A percentile compares a stretch with the other conserved stretches of the same genome.
Conservation (phyloP, 2,888 invertebrate species). For the Chrysodeixis includens region DNA sequence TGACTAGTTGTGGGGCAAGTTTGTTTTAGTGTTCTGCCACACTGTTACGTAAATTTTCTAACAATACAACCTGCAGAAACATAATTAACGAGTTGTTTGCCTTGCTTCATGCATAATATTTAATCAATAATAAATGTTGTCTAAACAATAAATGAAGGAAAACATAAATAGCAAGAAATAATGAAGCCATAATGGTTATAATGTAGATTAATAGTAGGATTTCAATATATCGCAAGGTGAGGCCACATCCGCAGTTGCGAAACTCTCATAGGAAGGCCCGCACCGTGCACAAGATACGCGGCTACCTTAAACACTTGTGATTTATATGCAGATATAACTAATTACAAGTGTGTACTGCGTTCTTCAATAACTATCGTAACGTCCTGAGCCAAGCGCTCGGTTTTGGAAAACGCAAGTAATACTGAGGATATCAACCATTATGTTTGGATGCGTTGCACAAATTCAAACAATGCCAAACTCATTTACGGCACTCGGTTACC, state of each 20-base stretch:
- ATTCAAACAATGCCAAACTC: conserved; percentile 36
- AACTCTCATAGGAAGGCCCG: conserved; percentile 64
- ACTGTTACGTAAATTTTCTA: neutral
- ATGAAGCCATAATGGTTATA: neutral
- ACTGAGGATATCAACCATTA: conserved; percentile 42
- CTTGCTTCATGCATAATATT: neutral
- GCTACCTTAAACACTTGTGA: conserved; percentile 68
- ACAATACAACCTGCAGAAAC: neutral
- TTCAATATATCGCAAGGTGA: conserved; percentile 66
- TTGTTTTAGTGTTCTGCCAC: too few species aligned
- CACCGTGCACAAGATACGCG: conserved; percentile 41
- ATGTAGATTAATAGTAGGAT: conserved; percentile 55
- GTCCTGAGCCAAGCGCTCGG: conserved; percentile 36
- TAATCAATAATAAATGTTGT: neutral
- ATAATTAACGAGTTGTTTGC: neutral
- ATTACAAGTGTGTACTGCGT: conserved; percentile 60
- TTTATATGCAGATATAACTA: conserved; percentile 67
- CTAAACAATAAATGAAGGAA: neutral
- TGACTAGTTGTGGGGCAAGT: too few species aligned
- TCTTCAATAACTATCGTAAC: conserved; percentile 45
- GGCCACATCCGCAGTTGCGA: conserved; percentile 64
- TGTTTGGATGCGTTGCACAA: conserved; percentile 47
- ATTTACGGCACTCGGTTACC: conserved; percentile 40
- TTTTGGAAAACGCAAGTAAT: conserved; percentile 32
- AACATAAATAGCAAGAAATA: neutral